Evolutionary conservation across 2,797 vertebrate genomes (phyloP), one percentile per base, ranked within the genome.

Genomic region (Rhodeus uyekii): DNA sequence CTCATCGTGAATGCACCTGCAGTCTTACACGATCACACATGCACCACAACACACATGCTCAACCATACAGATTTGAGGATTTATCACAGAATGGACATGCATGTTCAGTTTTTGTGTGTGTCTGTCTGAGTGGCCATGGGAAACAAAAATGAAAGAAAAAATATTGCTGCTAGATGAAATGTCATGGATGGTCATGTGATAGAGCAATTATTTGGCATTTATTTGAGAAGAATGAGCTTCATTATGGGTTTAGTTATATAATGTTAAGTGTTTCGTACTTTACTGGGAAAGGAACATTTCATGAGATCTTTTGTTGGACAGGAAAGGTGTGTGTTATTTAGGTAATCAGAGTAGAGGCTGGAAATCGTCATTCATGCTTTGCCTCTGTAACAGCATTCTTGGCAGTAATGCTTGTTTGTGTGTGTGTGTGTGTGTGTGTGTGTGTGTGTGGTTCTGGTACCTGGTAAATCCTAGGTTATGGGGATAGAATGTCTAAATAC

Each of bases 161-260:
- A 24, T 81, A 9, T 53, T 81, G 22, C 50, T 74, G n/a, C 34
- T 53, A 2, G 18, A 50, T 69, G 44, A 74, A 74, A 81, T 74
- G 44, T 81, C 79, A 74, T 53, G 39, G 65, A 58, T 3, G 0
- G 67, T 81, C 79, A 73, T 24, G 67, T 80, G 69, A 74, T 69
- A 63, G 5, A 73, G 9, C 39, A 71, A 81, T 34, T 61, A 61
- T 74, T 63, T 74, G 58, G 8, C 24, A 32, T 74, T 65, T 77
- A 44, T 4, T 4, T 50, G n/a, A 55, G 34, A 74, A 74, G 71
- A 81, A 75, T 67, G 34, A 58, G 71, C 18, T 67, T 42, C 58
- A 81, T 81, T 29, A 80, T 79, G 63, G 44, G 42, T 76, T 44
- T 38, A 5, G 63, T 48, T 32, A 32, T 75, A 80, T 22, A 80